Conservation (phyloP, 2,113 vertebrate genomes). For the Embiotoca jacksoni region DNA sequence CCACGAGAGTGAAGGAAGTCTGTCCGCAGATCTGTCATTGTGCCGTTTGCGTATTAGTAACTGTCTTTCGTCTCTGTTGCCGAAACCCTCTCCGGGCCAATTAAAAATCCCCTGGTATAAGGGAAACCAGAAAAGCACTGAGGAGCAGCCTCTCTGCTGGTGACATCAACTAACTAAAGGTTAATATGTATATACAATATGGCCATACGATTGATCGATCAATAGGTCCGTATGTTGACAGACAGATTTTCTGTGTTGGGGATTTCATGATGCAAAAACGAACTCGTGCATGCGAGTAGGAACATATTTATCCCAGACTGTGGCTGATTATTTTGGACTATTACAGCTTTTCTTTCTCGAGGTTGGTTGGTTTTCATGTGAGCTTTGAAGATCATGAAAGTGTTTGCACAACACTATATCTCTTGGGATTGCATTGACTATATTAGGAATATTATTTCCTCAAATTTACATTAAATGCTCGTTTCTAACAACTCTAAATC, state of each 20-base stretch:
- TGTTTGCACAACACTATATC: slow-evolving; percentile 51
- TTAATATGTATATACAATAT: slow-evolving; percentile 55
- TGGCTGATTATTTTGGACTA: slow-evolving; percentile 47
- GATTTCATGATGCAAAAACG: not conserved
- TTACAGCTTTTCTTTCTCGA: slow-evolving; percentile 39
- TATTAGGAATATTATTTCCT: slow-evolving; percentile 51
- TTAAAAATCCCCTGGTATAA: slow-evolving; percentile 73
- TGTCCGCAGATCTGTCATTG: slow-evolving; percentile 32
- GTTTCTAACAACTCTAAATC: slow-evolving; percentile 48
- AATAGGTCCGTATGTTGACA: not conserved
- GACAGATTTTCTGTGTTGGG: not conserved
- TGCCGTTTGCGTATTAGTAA: slow-evolving; percentile 46
- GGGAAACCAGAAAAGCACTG: slow-evolving; percentile 39
- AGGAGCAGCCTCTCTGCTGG: slow-evolving; percentile 58
- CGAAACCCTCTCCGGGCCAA: slow-evolving; percentile 66
- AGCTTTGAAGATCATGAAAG: slow-evolving; percentile 67
- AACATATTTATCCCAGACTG: slow-evolving; percentile 3
- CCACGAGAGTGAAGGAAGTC: slow-evolving; percentile 58
- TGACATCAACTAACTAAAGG: slow-evolving; percentile 73
- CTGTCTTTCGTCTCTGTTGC: slow-evolving; percentile 32
- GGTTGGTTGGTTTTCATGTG: slow-evolving; percentile 39
- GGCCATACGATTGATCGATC: not conserved
- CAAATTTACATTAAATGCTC: slow-evolving; percentile 60
- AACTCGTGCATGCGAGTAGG: not conserved
- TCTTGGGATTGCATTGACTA: slow-evolving; percentile 48